Evolutionary conservation across 2,113 vertebrate species (phyloP).

Genomic region (Neogobius melanostomus): DNA sequence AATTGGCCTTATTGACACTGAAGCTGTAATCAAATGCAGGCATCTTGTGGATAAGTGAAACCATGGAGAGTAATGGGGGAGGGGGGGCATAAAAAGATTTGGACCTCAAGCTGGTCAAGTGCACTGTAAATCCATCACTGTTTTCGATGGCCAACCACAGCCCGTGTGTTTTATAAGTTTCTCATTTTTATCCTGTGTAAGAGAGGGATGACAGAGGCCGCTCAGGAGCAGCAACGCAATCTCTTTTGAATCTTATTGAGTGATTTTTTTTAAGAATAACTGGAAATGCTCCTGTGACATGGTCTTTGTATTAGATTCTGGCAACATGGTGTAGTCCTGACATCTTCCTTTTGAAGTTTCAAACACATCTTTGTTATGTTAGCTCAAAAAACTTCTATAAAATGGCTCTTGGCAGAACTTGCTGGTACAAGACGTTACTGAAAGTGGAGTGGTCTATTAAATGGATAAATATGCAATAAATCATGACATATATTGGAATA

Average conservation of each 20-base stretch:
- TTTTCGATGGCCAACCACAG: slow-evolving; percentile 34
- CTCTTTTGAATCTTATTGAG: slow-evolving; percentile 5
- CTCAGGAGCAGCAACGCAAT: neutral
- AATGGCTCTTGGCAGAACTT: neutral
- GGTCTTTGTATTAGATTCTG: slow-evolving; percentile 1
- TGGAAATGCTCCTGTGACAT: neutral
- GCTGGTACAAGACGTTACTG: neutral
- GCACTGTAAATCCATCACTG: slow-evolving; percentile 38
- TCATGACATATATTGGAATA: neutral
- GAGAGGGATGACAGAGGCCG: slow-evolving; percentile 12
- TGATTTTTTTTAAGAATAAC: slow-evolving; percentile 1
- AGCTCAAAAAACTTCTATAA: neutral
- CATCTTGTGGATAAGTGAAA: slow-evolving; percentile 51
- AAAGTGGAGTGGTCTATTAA: slow-evolving; percentile 8
- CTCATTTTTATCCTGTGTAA: neutral
- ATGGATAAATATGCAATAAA: neutral
- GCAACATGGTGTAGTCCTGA: neutral
- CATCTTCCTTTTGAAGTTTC: slow-evolving; percentile 5
- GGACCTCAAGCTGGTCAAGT: slow-evolving; percentile 42
- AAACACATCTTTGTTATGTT: slow-evolving; percentile 2
- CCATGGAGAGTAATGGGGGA: slow-evolving; percentile 24
- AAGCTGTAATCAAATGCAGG: slow-evolving; percentile 69
- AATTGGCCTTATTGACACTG: slow-evolving; percentile 65
- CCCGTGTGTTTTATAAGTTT: slow-evolving; percentile 25
- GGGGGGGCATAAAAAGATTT: slow-evolving; percentile 36